Evolutionary conservation across 2,888 invertebrate genomes (phyloP).

Genomic region (Hybos culiciformis): DNA sequence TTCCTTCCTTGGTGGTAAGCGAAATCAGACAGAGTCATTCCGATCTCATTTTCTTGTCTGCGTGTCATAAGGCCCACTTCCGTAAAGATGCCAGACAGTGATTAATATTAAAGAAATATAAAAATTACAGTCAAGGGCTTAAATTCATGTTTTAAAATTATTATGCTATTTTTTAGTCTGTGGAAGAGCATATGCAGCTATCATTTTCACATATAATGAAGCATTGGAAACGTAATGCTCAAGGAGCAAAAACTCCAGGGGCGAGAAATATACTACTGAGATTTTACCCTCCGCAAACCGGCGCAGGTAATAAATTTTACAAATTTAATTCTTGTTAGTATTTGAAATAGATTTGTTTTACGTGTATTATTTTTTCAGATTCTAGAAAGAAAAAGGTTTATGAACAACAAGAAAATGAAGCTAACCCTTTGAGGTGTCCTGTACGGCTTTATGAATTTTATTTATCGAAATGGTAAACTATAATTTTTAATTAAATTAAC

Average conservation of each 20-base stretch:
- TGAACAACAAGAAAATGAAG: slow-evolving; percentile 87
- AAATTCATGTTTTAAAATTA: too few relatives aligned
- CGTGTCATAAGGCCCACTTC: too few relatives aligned
- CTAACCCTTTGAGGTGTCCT: slow-evolving; percentile 85
- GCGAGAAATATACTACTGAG: slow-evolving; percentile 70
- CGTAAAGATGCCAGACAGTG: too few relatives aligned
- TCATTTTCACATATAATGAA: slow-evolving; percentile 94
- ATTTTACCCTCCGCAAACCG: slow-evolving; percentile 79
- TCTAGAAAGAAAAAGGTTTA: slow-evolving; percentile 75
- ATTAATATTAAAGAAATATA: too few relatives aligned
- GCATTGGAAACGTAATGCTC: slow-evolving; percentile 79
- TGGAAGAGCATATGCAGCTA: slow-evolving; percentile 83
- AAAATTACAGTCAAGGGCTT: too few relatives aligned
- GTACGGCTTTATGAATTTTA: slow-evolving; percentile 95
- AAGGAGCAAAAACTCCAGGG: slow-evolving; percentile 54
- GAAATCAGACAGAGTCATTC: too few relatives aligned
- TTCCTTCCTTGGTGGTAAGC: too few relatives aligned
- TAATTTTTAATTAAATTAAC: slow-evolving; percentile 1
- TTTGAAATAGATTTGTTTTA: background rate
- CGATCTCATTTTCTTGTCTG: too few relatives aligned
- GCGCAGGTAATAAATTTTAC: slow-evolving; percentile 45
- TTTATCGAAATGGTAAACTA: slow-evolving; percentile 80
- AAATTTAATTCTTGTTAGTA: background rate
- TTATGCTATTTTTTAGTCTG: too few relatives aligned
- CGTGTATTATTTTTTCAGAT: slow-evolving; percentile 37